Evolutionary conservation across 2,797 vertebrate genomes (phyloP), one percentile per base, ranked within the genome.

Genomic region (Esox lucius): DNA sequence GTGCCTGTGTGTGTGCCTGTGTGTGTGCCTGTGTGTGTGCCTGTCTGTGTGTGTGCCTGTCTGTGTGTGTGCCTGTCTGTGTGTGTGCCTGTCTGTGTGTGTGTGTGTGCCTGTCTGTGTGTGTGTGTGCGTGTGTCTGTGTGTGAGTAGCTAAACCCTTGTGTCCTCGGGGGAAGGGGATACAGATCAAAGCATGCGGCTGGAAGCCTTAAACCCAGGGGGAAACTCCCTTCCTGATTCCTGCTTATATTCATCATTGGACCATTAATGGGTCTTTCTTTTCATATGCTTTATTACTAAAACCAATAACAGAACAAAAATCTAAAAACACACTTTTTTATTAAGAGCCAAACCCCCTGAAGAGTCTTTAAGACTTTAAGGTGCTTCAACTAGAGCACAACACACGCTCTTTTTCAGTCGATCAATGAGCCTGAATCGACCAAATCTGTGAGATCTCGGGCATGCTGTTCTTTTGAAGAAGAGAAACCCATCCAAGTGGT

Each of bases 121-220:
- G 67, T 75, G 72, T 77, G 76, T 82, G 75, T 26, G 8, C 53
- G 70, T 78, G 33, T 68, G 5, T 56, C 48, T 51, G 48, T 87
- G 90, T 86, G 88, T 84, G 90, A 91, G 92, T 86, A 87, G 80
- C 81, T 86, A 88, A 92, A 93, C 89, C 90, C 87, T 83, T 69
- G 64, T 85, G 82, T 91, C 93, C 92, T 91, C 81, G 80, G 93
- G 92, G 92, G 89, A 81, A 83, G 86, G 78, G 89, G 91, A 91
- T 94, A 87, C 87, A 93, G 92, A 94, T 95, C 93, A 94, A 95
- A 94, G 94, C 87, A 91, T 86, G 85, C 72, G 46, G 81, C 87
- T 93, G 88, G 90, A 90, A 93, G 90, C 90, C 78, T 49, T 73
- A 78, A 70, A 80, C 91, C 88, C 86, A 56, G 75, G 91, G 89